Evolutionary conservation across 2,888 invertebrate genomes (phyloP), one percentile per base, ranked within the genome.

Genomic region (Phaedon cochleariae): DNA sequence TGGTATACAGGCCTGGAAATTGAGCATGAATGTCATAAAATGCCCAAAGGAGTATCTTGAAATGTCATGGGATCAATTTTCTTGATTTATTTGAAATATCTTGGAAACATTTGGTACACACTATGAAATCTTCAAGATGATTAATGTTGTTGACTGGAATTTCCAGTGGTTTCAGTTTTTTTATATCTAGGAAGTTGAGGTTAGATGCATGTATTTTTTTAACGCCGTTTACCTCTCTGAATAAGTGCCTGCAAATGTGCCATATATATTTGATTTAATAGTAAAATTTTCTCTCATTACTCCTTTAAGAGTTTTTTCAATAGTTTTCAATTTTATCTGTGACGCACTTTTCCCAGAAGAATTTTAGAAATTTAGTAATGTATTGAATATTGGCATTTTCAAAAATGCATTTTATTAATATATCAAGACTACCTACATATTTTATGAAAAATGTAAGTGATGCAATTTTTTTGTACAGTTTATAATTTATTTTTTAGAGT

Each of bases 391-490:
- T 37, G 15, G 29, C 26, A 48, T 37, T 20, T 54, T 48, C 52
- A 46, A 51, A 31, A 62, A 20, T 17, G 49, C 48, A 51, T 61
- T 60, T 55, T 52, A 26, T 21, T 15, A 26, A 37, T 26, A n/a
- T 45, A 49, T n/a, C 10, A 31, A n/a, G 55, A 60, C 55, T 29
- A 53, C 22, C 51, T 51, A 55, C 41, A 41, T 41, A 37, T 55
- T 21, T 22, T 37, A 9, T 20, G 21, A 55, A 18, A n/a, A 55
- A 55, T 41, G 57, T 26, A 58, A 54, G 29, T 18, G 57, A 60
- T 58, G 63, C 67, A 63, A 63, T 66, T 52, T 52, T n/a, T 61
- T 63, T 61, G 67, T 67, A 67, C 67, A 67, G 67, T 59, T 59
- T 63, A 57, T 65, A 45, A 63, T 67, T 67, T 67, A 67, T 55